These are phyloP conservation scores for rat (Rattus norvegicus) DNA, from an alignment of 2,113 vertebrate genomes.

Conservation along the genomic window DNA sequence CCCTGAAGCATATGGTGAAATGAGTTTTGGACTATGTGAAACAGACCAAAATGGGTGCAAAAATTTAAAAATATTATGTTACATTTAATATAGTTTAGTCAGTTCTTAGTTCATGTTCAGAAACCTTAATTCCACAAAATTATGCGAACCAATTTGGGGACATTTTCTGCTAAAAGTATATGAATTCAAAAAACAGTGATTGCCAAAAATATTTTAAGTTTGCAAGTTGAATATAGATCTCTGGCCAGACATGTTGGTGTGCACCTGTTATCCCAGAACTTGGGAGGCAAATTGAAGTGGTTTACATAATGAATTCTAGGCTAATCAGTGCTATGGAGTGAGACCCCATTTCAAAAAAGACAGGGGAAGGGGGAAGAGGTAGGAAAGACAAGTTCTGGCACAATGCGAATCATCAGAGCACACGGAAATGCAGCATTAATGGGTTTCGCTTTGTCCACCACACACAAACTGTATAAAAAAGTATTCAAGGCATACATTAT, in stretches of 20 bases:
- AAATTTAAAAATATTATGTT: neutral
- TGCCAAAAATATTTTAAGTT: neutral
- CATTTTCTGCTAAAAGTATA: conserved; percentile 5
- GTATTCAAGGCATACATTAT: neutral
- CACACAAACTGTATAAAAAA: neutral
- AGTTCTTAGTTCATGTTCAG: neutral
- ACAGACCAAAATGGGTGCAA: neutral
- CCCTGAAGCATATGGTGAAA: neutral
- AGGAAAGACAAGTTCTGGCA: neutral
- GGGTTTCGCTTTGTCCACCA: neutral
- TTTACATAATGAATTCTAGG: neutral
- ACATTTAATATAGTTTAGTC: neutral
- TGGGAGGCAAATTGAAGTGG: neutral
- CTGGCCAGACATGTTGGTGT: neutral
- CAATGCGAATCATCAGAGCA: neutral
- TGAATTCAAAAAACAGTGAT: neutral
- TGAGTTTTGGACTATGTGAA: neutral
- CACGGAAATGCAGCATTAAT: neutral
- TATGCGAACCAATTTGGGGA: neutral
- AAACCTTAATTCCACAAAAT: neutral
- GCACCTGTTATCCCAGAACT: neutral
- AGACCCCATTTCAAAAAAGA: neutral
- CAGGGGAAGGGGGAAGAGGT: too few relatives aligned
- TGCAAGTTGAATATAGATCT: neutral
- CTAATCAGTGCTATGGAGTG: neutral